Conservation (phyloP, 2,797 vertebrate genomes). For the Enteromius argenteus region DNA sequence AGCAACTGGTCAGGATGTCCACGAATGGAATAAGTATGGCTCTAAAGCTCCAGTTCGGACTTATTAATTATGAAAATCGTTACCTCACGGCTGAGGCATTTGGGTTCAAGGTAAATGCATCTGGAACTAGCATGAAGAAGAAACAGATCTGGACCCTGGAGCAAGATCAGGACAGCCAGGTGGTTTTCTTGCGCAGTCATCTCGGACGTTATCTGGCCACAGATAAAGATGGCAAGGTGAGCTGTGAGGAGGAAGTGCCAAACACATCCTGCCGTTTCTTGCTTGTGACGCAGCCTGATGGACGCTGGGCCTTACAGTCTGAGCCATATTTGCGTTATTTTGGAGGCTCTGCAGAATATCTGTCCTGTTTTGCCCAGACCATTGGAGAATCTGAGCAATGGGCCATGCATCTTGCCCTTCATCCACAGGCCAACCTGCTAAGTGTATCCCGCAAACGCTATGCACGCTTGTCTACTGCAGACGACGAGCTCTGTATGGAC, state of each 20-base stretch:
- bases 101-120: slow-evolving; percentile 96
- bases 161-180: slow-evolving; percentile 85
- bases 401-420: slow-evolving; percentile 93
- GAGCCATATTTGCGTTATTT: slow-evolving; percentile 90
- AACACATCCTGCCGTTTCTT: slow-evolving; percentile 86
- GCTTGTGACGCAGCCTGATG: slow-evolving; percentile 91
- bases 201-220: slow-evolving; percentile 92
- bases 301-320: slow-evolving; percentile 93
- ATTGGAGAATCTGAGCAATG: slow-evolving; percentile 91
- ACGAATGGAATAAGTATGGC: slow-evolving; percentile 90
- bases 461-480: slow-evolving; percentile 88
- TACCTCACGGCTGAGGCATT: slow-evolving; percentile 96
- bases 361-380: slow-evolving; percentile 92
- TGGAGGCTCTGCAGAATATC: slow-evolving; percentile 88
- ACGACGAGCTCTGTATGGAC: slow-evolving; percentile 89
- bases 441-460: slow-evolving; percentile 94
- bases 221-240: slow-evolving; percentile 89
- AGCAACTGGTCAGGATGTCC: slow-evolving; percentile 81
- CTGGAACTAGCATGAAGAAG: slow-evolving; percentile 89
- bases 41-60: slow-evolving; percentile 93
- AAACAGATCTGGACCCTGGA: slow-evolving; percentile 97
- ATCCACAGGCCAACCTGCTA: slow-evolving; percentile 93
- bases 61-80: slow-evolving; percentile 90
- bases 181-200: slow-evolving; percentile 91
- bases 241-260: slow-evolving; percentile 87